Base-by-base conservation (phyloP, 2,888 invertebrate species). In the Dynastes grantii region DNA sequence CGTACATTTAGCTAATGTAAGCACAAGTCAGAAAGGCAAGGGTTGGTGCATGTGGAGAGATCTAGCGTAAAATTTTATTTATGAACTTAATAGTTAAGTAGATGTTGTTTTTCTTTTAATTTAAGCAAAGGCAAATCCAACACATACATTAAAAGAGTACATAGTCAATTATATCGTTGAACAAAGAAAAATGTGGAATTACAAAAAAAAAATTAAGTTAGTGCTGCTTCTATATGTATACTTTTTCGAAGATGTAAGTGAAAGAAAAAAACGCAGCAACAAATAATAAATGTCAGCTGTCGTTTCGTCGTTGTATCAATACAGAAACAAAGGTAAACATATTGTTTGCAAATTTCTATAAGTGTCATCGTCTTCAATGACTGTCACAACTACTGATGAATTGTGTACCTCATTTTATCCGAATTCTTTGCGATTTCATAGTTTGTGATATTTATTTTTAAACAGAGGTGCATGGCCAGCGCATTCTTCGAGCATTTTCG, bases 391-490 rank as follows among this genome's bases (percentile, higher is more conserved):
- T 61, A 75, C 73, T 75, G 61, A 61, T 75, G 63, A 77, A 79
- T 73, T 75, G 76, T 68, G 77, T 75, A 79, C 79, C 79, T 79
- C 79, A 78, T 79, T 77, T 75, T 79, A 77, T 79, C 79, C 79
- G 79, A 79, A 79, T 79, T 79, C 79, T 77, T 79, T 79, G 77
- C 70, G 71, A 77, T 65, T 79, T 73, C 67, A 79, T 79, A 77
- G 77, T 79, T 79, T 79, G 79, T 79, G 79, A 79, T 79, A 79
- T 79, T 78, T 78, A 78, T 51, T 78, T 78, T 78, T 73, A 73
- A 75, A 61, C 45, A 75, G 73, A 75, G 73, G 73, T 75, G 73
- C 73, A 75, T 75, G 61, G 73, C 45, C 13, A 61, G 22, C 27
- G 49, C 49, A 61, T 8, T 45, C 61, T 63, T 27, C 61, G 61